Conservation (phyloP, 1,140 invertebrate species). For the Lamellibrachia luymesi region DNA sequence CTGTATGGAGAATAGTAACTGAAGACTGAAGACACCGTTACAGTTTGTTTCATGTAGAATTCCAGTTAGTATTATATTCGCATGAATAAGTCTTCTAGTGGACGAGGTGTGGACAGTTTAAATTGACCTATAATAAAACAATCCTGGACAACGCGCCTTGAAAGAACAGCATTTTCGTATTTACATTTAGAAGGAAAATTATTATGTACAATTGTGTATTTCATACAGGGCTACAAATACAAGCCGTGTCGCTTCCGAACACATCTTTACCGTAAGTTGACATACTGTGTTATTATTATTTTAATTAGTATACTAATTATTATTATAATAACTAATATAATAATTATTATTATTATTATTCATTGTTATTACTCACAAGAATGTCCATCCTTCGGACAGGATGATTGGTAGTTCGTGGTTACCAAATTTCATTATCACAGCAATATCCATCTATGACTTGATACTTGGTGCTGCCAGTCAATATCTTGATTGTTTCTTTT, state of each 20-base stretch:
- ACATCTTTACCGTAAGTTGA: background rate
- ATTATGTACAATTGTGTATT: background rate
- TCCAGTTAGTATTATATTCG: background rate
- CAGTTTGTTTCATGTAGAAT: background rate
- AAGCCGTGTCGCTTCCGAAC: background rate
- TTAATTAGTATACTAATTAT: background rate
- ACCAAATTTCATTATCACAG: no score
- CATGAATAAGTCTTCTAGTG: background rate
- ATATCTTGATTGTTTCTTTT: no score
- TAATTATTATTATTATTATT: no score
- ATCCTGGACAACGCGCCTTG: background rate
- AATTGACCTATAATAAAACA: no score
- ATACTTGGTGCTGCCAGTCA: no score
- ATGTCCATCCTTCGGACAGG: no score
- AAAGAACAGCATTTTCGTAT: background rate
- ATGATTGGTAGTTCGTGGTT: no score
- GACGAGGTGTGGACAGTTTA: background rate
- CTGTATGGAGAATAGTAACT: no score
- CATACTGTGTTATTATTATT: background rate
- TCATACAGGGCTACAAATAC: background rate
- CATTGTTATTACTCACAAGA: no score
- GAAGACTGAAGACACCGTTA: no score
- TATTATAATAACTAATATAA: no score
- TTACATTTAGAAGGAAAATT: background rate
- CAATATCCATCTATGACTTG: no score